Conservation (phyloP, 1,140 invertebrate species). For the Vanessa atalanta region DNA sequence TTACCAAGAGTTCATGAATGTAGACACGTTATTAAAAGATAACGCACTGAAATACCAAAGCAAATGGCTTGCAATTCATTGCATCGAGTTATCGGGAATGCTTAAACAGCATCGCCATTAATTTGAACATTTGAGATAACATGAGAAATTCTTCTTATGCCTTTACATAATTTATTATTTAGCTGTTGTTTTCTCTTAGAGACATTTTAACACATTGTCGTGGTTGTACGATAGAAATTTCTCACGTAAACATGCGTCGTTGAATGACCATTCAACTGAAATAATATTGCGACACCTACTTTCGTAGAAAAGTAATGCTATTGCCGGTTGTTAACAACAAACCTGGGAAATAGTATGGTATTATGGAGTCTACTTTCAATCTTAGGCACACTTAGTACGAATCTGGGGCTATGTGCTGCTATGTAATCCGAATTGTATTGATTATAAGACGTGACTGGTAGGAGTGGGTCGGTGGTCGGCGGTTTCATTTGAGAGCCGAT, state of each 20-base stretch:
- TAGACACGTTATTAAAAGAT: conserved; percentile 19
- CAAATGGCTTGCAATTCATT: conserved; percentile 13
- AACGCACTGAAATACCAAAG: conserved; percentile 7
- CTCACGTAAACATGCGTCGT: conserved; percentile 4
- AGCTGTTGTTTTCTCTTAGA: neutral
- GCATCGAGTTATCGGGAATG: conserved; percentile 13
- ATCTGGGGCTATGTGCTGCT: conserved; percentile 19
- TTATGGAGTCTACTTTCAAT: conserved; percentile 54
- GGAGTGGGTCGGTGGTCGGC: conserved; percentile 22
- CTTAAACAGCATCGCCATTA: conserved; percentile 11
- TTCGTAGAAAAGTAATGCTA: conserved; percentile 50
- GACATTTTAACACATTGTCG: conserved; percentile 8
- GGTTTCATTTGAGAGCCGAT: conserved; percentile 23
- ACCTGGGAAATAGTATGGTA: conserved; percentile 38
- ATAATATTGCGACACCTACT: conserved; percentile 51
- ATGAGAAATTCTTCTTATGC: conserved; percentile 4
- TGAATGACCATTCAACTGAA: conserved; percentile 26
- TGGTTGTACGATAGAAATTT: conserved; percentile 12
- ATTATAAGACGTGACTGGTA: conserved; percentile 40
- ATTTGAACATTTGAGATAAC: conserved; percentile 16
- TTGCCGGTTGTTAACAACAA: conserved; percentile 38
- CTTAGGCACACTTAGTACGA: conserved; percentile 35
- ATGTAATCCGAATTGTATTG: conserved; percentile 26
- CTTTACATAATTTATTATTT: conserved; percentile 19
- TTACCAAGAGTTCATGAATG: conserved; percentile 11